Base-by-base conservation (phyloP, 92 coral and sea anemone species). In the Porites divaricata region DNA sequence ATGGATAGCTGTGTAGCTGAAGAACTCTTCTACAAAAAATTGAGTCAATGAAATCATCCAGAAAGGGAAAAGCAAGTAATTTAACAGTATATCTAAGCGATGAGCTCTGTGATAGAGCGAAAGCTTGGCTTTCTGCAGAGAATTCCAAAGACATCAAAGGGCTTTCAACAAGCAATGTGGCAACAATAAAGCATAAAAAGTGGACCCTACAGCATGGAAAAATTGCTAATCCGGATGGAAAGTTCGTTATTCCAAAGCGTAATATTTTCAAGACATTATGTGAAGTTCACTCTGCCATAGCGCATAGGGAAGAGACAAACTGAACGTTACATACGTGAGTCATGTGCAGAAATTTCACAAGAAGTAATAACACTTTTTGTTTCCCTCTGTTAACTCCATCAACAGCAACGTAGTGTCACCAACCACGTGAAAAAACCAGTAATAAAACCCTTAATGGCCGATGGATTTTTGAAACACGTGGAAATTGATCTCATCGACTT, bases 331-430 rank as follows among this genome's bases (percentile, higher is more conserved):
- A 59, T 79, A 12, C 35, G 64, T 12, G n/a, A 78, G 62, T 69
- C 28, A n/a, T 86, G 48, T 70, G 70, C 90, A 8, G 90, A 86
- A 67, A 86, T 86, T 24, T 35, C 90, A 61, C 80, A 86, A 79
- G 68, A 58, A 13, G 84, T 86, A 25, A 53, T 86, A 45, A 68
- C 50, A 70, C 85, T 86, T 9, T 86, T 86, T 17, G 89, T 79
- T 3, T 65, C 72, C 16, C 81, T 74, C 20, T 84, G 88, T 59
- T 41, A 75, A 75, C 24, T 76, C 10, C 88, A 84, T 52, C 52
- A 69, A 58, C 70, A 86, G 51, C 89, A 86, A 48, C 48, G 26
- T 26, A 66, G 72, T 45, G 64, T 78, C 21, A 63, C 74, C 19
- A 53, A 74, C 52, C 68, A 79, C 50, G 19, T 70, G 12, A 86